Conservation (phyloP, 2,888 invertebrate species). For the Phyllotreta striolata region DNA sequence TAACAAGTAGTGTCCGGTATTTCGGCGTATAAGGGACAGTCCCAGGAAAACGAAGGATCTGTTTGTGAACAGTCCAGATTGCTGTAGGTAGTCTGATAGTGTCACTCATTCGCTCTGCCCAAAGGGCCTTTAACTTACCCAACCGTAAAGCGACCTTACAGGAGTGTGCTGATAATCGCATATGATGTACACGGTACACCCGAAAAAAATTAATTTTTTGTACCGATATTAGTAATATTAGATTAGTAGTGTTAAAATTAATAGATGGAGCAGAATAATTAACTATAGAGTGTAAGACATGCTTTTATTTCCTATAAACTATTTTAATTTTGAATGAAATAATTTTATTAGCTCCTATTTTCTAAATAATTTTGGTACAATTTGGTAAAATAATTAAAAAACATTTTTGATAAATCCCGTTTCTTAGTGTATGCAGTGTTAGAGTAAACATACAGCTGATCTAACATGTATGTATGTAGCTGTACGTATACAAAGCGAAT, state of each 20-base stretch:
- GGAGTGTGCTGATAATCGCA: conserved; percentile 55
- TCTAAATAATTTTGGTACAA: neutral
- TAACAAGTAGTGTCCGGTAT: conserved; percentile 33
- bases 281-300: neutral
- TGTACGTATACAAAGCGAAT: conserved; percentile 59
- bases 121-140: conserved; percentile 52
- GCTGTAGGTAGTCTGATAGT: conserved; percentile 43
- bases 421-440: conserved; percentile 12
- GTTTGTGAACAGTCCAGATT: conserved; percentile 40
- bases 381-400: neutral
- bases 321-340: neutral
- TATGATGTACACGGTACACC: conserved; percentile 53
- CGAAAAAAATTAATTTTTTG: conserved; percentile 2
- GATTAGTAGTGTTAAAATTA: too few relatives aligned
- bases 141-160: conserved; percentile 52
- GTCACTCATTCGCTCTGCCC: conserved; percentile 52
- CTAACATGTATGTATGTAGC: conserved; percentile 57
- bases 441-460: conserved; percentile 2
- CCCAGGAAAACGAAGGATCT: conserved; percentile 35
- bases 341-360: neutral
- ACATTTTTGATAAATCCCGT: neutral
- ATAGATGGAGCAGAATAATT: neutral
- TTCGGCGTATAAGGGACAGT: conserved; percentile 36
- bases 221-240: neutral
- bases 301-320: neutral